phyloP scores from a whole-genome alignment of 2,888 invertebrate species.

The Dicyrtoma fusca region DNA sequence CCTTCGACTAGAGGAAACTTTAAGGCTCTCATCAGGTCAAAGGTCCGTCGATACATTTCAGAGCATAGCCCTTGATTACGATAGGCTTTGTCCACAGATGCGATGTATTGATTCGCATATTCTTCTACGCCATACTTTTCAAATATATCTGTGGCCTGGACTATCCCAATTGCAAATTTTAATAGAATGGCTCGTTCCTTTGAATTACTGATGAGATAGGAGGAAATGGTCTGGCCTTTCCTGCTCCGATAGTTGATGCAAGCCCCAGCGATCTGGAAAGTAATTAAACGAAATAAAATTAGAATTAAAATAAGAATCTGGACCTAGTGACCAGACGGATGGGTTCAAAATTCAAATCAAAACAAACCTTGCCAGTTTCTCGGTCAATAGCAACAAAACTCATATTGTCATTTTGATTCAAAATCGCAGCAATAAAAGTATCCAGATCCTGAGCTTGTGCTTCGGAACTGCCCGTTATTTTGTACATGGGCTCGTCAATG shows the following conservation, averaged over 20 bases:
- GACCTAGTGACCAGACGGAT: not conserved
- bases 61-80: constrained; percentile 34
- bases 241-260: not conserved
- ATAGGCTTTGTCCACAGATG: constrained; percentile 30
- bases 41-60: constrained; percentile 35
- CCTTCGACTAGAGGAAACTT: constrained; percentile 36
- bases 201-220: not conserved
- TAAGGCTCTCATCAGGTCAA: constrained; percentile 24
- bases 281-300: not conserved
- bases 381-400: constrained; percentile 48
- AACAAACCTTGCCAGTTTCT: constrained; percentile 43
- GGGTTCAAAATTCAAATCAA: not conserved
- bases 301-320: not conserved
- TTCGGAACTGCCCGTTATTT: constrained; percentile 44
- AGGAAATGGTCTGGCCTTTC: not conserved
- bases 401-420: constrained; percentile 46
- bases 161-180: constrained; percentile 8
- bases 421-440: constrained; percentile 39
- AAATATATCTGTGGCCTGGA: constrained; percentile 17
- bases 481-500: constrained; percentile 46
- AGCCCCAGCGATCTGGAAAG: constrained; percentile 29
- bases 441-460: constrained; percentile 45
- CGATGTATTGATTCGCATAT: constrained; percentile 36
- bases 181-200: not conserved
- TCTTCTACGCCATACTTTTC: constrained; percentile 24